These are phyloP conservation scores for Oreochromis mossambicus DNA, from an alignment of 2,797 vertebrate species.

Conservation along the genomic window DNA sequence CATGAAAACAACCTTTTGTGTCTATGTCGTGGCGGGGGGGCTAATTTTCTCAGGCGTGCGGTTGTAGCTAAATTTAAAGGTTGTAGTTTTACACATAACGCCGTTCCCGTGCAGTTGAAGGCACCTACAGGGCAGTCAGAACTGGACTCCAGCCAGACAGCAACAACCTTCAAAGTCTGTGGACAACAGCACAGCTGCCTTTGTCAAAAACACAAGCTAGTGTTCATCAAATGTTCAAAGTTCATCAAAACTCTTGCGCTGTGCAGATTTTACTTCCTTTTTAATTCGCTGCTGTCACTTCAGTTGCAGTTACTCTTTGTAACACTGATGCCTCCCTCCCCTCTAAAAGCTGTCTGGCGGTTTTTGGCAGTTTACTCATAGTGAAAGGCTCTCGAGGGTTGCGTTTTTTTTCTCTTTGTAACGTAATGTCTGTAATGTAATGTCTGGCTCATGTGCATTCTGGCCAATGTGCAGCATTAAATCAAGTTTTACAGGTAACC, in stretches of 20 bases:
- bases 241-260: neutral
- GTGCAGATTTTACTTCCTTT: neutral
- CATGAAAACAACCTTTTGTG: slow-evolving; percentile 35
- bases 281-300: neutral
- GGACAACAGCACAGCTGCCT: neutral
- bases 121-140: slow-evolving; percentile 27
- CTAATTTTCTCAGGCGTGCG: slow-evolving; percentile 18
- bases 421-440: neutral
- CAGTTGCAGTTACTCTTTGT: neutral
- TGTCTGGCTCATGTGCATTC: neutral
- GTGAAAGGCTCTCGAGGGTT: neutral
- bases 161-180: slow-evolving; percentile 28
- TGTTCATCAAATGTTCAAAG: neutral
- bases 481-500: neutral
- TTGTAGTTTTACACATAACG: slow-evolving; percentile 36
- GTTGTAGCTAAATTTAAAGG: slow-evolving; percentile 29
- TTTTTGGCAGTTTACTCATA: neutral
- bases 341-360: neutral
- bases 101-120: slow-evolving; percentile 20
- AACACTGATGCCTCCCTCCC: neutral
- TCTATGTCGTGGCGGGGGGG: neutral
- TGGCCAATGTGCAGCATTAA: neutral
- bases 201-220: neutral
- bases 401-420: neutral
- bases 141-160: slow-evolving; percentile 26